A percentile compares a stretch with the other conserved stretches of the same genome.
phyloP scores from a whole-genome alignment of 2,888 invertebrate species.

The Tinea trinotella region DNA sequence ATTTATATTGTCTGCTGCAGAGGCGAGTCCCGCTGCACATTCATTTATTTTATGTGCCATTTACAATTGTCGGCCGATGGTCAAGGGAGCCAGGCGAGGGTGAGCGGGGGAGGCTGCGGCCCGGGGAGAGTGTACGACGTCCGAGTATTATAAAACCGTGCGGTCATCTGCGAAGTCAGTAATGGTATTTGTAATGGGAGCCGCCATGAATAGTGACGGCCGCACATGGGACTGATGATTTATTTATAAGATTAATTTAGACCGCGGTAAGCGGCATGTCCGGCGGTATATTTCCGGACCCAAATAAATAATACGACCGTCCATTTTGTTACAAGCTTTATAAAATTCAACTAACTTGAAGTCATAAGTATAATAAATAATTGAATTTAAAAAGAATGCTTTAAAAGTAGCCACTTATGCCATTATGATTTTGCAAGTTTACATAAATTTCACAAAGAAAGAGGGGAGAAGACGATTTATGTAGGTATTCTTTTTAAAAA shows the following conservation, averaged over 20 bases:
- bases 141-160: conserved; percentile 73
- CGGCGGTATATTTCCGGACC: conserved; percentile 4
- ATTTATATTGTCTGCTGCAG: conserved; percentile 75
- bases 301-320: not conserved
- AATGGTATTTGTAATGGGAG: conserved; percentile 68
- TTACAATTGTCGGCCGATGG: conserved; percentile 75
- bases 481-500: not conserved
- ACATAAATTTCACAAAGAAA: not conserved
- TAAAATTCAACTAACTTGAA: not conserved
- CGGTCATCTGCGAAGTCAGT: conserved; percentile 70
- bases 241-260: conserved; percentile 55
- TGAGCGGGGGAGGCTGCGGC: conserved; percentile 22
- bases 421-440: not conserved
- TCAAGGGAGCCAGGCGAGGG: conserved; percentile 64
- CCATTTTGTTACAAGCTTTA: not conserved
- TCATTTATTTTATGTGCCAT: conserved; percentile 75
- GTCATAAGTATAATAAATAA: not conserved
- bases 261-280: conserved; percentile 22
- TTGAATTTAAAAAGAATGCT: not conserved
- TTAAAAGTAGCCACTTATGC: too few relatives aligned
- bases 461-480: not conserved
- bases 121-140: conserved; percentile 47
- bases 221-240: conserved; percentile 56
- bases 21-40: conserved; percentile 73
- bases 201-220: conserved; percentile 38